Evolutionary conservation across 2,888 invertebrate genomes (phyloP).

Genomic region (Anthophora plumipes): DNA sequence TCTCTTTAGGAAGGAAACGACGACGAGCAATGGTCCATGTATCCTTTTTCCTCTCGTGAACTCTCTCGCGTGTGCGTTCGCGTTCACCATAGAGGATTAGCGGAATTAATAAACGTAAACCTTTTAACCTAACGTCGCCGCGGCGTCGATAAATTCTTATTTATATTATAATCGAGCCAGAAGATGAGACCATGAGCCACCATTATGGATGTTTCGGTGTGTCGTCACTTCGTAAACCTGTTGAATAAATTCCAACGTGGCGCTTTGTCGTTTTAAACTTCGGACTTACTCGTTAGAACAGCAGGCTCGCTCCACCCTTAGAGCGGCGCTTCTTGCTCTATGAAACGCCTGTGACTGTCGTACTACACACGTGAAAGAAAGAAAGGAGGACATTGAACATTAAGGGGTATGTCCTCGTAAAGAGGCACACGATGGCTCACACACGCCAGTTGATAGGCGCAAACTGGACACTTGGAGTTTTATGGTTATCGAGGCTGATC

Average conservation of each 20-base stretch:
- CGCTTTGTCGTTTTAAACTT: constrained; percentile 58
- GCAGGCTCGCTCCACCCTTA: constrained; percentile 26
- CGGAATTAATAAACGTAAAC: constrained; percentile 83
- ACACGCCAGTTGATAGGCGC: neutral
- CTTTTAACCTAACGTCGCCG: constrained; percentile 81
- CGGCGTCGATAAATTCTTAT: constrained; percentile 81
- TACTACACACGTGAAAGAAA: neutral
- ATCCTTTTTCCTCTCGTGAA: neutral
- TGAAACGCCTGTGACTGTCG: neutral
- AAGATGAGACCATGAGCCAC: constrained; percentile 74
- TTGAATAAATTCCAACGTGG: constrained; percentile 76
- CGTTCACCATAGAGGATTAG: constrained; percentile 72
- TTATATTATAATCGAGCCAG: constrained; percentile 81
- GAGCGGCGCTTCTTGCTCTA: neutral
- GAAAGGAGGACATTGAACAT: neutral
- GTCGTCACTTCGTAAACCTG: constrained; percentile 83
- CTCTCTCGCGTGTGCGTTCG: constrained; percentile 21
- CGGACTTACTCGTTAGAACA: constrained; percentile 58
- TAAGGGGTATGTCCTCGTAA: constrained; percentile 16
- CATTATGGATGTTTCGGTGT: constrained; percentile 81
- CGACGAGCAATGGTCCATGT: constrained; percentile 16
- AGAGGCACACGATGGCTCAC: neutral
- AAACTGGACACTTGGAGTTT: neutral
- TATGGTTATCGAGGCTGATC: constrained; percentile 9
- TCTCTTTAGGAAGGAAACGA: constrained; percentile 31